Evolutionary conservation across 2,113 vertebrate species (phyloP).

Genomic region (Miniopterus natalensis): DNA sequence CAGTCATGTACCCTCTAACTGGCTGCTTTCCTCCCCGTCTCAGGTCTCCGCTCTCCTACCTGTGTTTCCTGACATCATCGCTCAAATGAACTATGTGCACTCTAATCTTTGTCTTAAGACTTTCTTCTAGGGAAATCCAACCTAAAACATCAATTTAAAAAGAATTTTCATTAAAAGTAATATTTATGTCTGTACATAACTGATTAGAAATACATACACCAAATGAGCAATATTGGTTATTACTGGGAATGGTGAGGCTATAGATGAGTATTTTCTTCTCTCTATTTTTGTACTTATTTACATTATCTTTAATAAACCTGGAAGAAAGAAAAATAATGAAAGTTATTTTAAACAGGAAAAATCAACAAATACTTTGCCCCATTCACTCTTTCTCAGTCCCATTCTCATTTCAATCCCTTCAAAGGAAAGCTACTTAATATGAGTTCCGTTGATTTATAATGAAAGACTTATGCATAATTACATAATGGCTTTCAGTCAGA

Average conservation of each 20-base stretch:
- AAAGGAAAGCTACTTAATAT: slow-evolving; percentile 40
- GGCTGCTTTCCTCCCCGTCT: neutral
- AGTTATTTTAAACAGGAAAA: slow-evolving; percentile 32
- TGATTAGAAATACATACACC: neutral
- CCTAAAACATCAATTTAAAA: neutral
- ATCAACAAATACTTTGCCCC: neutral
- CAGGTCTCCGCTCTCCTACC: neutral
- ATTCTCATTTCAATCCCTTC: neutral
- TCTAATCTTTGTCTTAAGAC: neutral
- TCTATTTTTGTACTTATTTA: neutral
- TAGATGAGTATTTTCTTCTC: neutral
- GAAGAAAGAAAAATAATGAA: neutral
- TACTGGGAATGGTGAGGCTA: neutral
- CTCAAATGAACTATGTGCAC: neutral
- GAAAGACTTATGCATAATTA: slow-evolving; percentile 39
- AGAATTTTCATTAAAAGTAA: neutral
- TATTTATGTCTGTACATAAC: neutral
- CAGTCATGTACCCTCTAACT: neutral
- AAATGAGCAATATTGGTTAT: neutral
- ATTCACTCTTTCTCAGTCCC: neutral
- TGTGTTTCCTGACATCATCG: neutral
- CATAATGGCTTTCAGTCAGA: slow-evolving; percentile 54
- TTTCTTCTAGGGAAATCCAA: neutral
- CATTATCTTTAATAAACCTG: slow-evolving; percentile 19
- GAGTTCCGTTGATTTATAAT: slow-evolving; percentile 15